Conservation (phyloP, 2,113 vertebrate species). For the Gobiocypris rarus region DNA sequence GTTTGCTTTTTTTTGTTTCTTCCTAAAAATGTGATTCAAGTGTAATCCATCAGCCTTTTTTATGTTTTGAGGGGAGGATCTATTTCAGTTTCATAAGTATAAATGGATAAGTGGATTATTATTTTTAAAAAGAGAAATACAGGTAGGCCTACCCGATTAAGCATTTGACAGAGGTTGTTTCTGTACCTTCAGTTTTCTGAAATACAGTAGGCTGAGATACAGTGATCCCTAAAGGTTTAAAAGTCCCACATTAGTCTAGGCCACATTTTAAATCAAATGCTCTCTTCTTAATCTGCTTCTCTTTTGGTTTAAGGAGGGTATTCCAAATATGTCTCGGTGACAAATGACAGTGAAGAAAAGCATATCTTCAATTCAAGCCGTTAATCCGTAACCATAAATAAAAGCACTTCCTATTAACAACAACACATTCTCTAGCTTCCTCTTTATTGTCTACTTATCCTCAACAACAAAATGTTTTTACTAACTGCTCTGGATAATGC, state of each 20-base stretch:
- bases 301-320: neutral
- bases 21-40: neutral
- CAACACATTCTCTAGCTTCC: neutral
- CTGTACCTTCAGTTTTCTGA: neutral
- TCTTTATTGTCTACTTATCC: neutral
- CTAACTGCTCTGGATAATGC: neutral
- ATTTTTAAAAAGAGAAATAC: neutral
- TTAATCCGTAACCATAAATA: neutral
- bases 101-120: slow-evolving; percentile 3
- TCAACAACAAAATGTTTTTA: neutral
- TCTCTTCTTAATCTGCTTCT: slow-evolving; percentile 5
- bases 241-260: neutral
- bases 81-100: neutral
- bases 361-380: neutral
- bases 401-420: neutral
- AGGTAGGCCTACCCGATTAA: neutral
- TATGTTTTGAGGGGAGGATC: too few relatives aligned
- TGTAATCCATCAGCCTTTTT: neutral
- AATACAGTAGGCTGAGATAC: neutral
- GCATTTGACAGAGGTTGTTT: neutral
- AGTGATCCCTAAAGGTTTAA: neutral
- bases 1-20: neutral
- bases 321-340: slow-evolving; percentile 1
- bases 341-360: slow-evolving; percentile 8
- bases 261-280: neutral